Conservation (phyloP, 2,113 vertebrate genomes). For the Stomatorhinus ivindoensis region DNA sequence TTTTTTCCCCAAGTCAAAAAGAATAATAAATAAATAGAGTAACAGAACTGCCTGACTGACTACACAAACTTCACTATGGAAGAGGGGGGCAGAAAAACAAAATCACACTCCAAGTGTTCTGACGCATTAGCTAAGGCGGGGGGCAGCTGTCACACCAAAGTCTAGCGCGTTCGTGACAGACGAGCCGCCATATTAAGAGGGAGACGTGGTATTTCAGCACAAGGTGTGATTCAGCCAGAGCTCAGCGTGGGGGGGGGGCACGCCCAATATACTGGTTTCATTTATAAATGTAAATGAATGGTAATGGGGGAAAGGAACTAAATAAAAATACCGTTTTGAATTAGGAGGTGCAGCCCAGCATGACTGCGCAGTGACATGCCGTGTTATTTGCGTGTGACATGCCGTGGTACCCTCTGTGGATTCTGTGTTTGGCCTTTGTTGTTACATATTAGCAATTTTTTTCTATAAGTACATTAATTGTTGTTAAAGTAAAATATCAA, state of each 20-base stretch:
- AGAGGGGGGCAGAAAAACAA: not conserved
- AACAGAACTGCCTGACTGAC: not conserved
- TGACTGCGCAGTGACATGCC: not conserved
- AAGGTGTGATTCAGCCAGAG: not conserved
- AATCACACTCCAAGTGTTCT: not conserved
- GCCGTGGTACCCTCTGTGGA: too few species aligned
- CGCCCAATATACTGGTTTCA: not conserved
- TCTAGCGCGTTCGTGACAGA: not conserved
- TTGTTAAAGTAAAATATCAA: not conserved
- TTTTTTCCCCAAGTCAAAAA: not conserved
- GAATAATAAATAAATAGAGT: not conserved
- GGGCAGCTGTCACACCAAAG: not conserved
- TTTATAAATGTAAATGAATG: not conserved
- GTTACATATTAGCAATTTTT: not conserved
- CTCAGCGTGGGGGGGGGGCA: not conserved
- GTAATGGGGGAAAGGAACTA: not conserved
- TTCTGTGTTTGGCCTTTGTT: not conserved
- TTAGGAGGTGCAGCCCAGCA: not conserved
- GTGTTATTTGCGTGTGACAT: not conserved
- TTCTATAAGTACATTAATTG: not conserved
- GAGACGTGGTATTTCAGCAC: not conserved
- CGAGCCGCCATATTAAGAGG: not conserved
- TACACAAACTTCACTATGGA: not conserved
- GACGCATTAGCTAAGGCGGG: not conserved
- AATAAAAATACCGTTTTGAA: not conserved